Percentiles rank a stretch among this genome's conserved stretches.
Conservation (phyloP, 2,113 vertebrate genomes). For the Platichthys flesus region DNA sequence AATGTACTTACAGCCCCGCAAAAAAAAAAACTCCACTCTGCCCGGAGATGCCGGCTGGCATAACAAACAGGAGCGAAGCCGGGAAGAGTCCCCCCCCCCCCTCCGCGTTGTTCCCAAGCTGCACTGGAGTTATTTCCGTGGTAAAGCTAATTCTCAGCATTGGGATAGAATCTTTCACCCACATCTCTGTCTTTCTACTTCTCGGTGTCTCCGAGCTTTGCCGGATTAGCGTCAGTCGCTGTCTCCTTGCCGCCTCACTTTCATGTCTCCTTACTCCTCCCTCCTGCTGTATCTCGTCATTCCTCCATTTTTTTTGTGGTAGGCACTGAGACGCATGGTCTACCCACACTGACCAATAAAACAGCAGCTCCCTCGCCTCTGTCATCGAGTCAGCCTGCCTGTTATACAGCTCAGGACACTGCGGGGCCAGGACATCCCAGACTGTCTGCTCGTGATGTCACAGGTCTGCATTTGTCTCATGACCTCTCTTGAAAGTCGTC, state of each 20-base stretch:
- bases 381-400: constrained; percentile 56
- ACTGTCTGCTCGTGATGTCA: constrained; percentile 21
- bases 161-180: constrained; percentile 43
- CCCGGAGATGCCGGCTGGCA: constrained; percentile 61
- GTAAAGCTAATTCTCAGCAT: constrained; percentile 38
- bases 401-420: constrained; percentile 53
- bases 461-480: background rate
- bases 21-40: constrained; percentile 33
- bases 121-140: constrained; percentile 46
- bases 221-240: constrained; percentile 16
- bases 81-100: constrained; percentile 32
- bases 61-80: constrained; percentile 57
- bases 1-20: constrained; percentile 59
- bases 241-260: constrained; percentile 8
- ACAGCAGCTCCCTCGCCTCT: constrained; percentile 51
- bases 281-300: constrained; percentile 10
- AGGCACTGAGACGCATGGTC: constrained; percentile 69
- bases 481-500: constrained; percentile 24
- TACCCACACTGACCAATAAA: constrained; percentile 66
- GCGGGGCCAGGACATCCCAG: constrained; percentile 19
- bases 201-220: background rate
- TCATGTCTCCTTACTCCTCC: constrained; percentile 7
- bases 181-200: constrained; percentile 48
- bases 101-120: constrained; percentile 32
- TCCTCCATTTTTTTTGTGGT: constrained; percentile 51